Base-by-base conservation (phyloP, 2,888 invertebrate genomes). In the Eilema caniola region DNA sequence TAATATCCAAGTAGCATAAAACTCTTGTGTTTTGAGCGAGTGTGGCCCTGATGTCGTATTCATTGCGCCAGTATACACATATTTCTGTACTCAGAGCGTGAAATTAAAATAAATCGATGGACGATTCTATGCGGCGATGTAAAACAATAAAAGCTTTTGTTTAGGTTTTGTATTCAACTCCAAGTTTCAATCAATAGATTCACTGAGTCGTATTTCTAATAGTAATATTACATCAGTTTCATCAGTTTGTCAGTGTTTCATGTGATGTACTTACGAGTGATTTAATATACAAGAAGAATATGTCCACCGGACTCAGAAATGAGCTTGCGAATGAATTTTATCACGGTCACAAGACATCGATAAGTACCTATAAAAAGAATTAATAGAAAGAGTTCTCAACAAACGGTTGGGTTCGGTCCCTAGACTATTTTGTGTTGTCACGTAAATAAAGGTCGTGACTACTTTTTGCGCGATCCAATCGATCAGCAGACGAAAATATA, bases 291-390 rank as follows among this genome's bases (percentile, higher is more conserved):
- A 20, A 14, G 47, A 47, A 20, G 47, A 33, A 4, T 8, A 33
- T 7, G 5, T 33, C 5, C 31, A 8, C 8, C 3, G 31, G 31
- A 33, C 31, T 28, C 28, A 5, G 8, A 8, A 33, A 33, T 33
- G 31, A 33, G 8, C 31, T 33, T 3, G 31, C 31, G 8, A 33
- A 33, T 8, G 31, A 33, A 33, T 33, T 33, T n/a, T n/a, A n/a
- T n/a, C n/a, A n/a, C 10, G 28, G 12, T 64, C 41, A 63, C 71
- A 67, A 66, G 57, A 67, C 59, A 60, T 74, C 77, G 84, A 82
- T 85, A 85, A 85, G 82, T 88, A 33, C 8, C 8, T 33, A 88
- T 88, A 87, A 87, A 78, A 74, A 72, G 65, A 68, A 82, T 75
- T 53, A 53, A 78, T 73, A 69, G 76, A 80, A 74, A 80, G 77